A percentile compares a stretch with the other conserved stretches of the same genome.
These are phyloP conservation scores for Drosophila trapezifrons DNA, from an alignment of 1,140 invertebrate species.

Conservation along the genomic window DNA sequence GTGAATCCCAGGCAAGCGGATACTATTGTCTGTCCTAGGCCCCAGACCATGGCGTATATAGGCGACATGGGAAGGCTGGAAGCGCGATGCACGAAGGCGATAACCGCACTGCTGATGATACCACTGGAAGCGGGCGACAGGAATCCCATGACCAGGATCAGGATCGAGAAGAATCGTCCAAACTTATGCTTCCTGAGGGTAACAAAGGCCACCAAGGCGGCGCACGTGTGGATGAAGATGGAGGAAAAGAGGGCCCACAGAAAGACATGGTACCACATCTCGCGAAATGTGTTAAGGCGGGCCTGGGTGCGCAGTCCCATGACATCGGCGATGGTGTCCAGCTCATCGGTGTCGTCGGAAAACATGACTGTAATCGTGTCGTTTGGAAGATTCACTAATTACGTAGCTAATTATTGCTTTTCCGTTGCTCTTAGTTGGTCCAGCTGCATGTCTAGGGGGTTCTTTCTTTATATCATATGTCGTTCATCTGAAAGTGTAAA, in stretches of 20 bases:
- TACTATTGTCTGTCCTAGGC: constrained; percentile 95
- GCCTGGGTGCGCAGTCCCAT: constrained; percentile 86
- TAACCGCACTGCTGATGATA: constrained; percentile 95
- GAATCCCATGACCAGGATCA: constrained; percentile 95
- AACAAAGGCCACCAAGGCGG: constrained; percentile 94
- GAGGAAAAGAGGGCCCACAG: constrained; percentile 97
- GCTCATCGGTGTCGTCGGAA: constrained; percentile 86
- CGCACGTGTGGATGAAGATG: constrained; percentile 95
- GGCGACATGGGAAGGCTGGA: constrained; percentile 94
- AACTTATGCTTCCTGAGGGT: constrained; percentile 96
- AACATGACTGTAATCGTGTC: constrained; percentile 82
- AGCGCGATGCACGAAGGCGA: constrained; percentile 96
- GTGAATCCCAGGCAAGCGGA: constrained; percentile 95
- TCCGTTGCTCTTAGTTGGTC: constrained; percentile 38
- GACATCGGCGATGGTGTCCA: constrained; percentile 88
- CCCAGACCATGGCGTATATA: constrained; percentile 96
- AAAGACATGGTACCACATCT: constrained; percentile 97
- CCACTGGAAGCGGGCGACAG: constrained; percentile 93
- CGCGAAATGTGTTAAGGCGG: constrained; percentile 88
- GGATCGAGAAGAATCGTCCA: constrained; percentile 95
- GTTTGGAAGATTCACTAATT: constrained; percentile 18
- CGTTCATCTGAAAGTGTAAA: constrained; percentile 24
- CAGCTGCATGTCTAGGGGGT: constrained; percentile 14
- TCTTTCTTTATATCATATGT: not conserved
- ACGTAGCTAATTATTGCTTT: constrained; percentile 67